phyloP scores from a whole-genome alignment of 2,797 vertebrate genomes.

The Eulemur coronatus region DNA sequence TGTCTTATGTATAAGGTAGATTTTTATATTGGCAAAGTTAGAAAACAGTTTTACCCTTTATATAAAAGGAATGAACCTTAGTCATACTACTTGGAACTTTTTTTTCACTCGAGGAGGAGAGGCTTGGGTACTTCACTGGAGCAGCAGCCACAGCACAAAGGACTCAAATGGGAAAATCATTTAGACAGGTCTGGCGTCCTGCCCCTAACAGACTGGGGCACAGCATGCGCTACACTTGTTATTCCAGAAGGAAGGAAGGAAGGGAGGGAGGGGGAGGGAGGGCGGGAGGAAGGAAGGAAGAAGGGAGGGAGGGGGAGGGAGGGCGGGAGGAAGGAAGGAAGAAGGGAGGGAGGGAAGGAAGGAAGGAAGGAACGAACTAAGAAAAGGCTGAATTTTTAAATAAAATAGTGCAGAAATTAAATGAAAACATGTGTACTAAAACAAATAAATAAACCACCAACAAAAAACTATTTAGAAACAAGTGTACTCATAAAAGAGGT shows the following conservation, averaged over 20 bases:
- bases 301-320: too few relatives aligned
- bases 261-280: too few relatives aligned
- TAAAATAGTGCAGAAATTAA: neutral
- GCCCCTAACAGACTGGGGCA: neutral
- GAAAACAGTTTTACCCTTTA: neutral
- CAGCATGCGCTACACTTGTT: neutral
- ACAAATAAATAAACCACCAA: neutral
- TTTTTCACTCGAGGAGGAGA: neutral
- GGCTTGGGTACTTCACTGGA: neutral
- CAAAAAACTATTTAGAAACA: neutral
- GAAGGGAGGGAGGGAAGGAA: too few relatives aligned
- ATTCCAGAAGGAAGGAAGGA: neutral
- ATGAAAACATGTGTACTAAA: neutral
- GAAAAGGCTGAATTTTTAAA: neutral
- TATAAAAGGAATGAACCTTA: neutral
- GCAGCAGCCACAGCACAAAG: too few relatives aligned
- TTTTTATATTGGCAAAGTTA: neutral
- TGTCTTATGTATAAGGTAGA: neutral
- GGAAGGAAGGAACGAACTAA: neutral
- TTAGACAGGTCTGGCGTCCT: neutral
- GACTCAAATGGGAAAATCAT: neutral
- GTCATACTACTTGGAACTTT: neutral
- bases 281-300: too few relatives aligned
- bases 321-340: neutral
- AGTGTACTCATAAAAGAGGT: neutral